Evolutionary conservation across 2,113 vertebrate species (phyloP), one percentile per base, ranked within the genome.

Genomic region (Sylvicapra grimmia): DNA sequence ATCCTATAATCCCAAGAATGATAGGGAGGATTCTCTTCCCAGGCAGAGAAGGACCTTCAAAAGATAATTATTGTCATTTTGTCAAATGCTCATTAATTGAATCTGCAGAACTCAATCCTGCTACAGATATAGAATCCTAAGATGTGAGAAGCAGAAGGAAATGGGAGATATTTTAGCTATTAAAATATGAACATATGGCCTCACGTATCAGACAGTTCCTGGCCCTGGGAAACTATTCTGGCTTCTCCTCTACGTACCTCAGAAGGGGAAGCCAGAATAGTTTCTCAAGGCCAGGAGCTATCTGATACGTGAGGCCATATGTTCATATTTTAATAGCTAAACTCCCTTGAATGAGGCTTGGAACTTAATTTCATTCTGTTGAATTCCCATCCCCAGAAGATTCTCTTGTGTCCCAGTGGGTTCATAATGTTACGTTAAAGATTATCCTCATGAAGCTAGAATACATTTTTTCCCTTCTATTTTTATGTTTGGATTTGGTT

Each of bases 401-500:
- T 40, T 79, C 85, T 47, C 16, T 49, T 40, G 15, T 92, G n/a
- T 72, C 36, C 27, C 27, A 40, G n/a, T 65, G n/a, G 11, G 6
- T 86, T 95, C 31, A 44, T 11, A 72, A 29, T 11, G 2, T 49
- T 58, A 54, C 19, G 11, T 75, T 65, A 72, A 84, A 79, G 23
- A 84, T 15, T 89, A 36, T 95, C 33, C 36, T 89, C 25, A 80
- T 68, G 61, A 84, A 95, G 15, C 13, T 40, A 7, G 65, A 90
- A 86, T 56, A 51, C 5, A 51, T 77, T 53, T 93, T 93, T 87
- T 51, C 6, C 9, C 54, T 68, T 95, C 59, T 72, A 23, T 94
- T 86, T 98, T 90, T 95, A 83, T 90, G 10, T 84, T 95, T 91
- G 58, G 77, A 97, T 47, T 40, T 85, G 18, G 33, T 89, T 85